phyloP scores from a whole-genome alignment of 1,140 invertebrate species.

The Leptinotarsa lineolata region DNA sequence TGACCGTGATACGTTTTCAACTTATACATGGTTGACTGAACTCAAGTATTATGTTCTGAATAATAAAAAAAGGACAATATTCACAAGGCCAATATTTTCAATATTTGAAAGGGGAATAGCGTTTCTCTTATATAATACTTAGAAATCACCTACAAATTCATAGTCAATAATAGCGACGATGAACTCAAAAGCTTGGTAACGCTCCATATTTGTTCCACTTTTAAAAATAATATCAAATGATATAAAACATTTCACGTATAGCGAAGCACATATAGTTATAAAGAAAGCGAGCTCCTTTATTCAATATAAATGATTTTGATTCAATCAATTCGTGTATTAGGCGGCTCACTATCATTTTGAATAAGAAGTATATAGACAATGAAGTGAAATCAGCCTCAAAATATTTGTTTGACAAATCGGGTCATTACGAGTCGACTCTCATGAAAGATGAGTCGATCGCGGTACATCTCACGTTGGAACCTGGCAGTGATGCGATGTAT shows the following conservation, averaged over 20 bases:
- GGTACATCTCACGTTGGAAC: background rate
- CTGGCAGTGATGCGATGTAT: too few species aligned
- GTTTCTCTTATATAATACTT: constrained; percentile 14
- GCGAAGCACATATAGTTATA: background rate
- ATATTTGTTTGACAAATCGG: background rate
- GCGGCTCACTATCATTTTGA: background rate
- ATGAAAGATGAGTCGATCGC: background rate
- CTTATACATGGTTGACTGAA: background rate
- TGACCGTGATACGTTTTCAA: background rate
- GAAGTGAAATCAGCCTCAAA: background rate
- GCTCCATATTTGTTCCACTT: constrained; percentile 8
- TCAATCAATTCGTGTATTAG: background rate
- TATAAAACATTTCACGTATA: background rate
- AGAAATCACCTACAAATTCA: background rate
- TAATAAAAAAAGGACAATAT: background rate
- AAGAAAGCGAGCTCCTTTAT: background rate
- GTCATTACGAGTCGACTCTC: background rate
- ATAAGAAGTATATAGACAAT: background rate
- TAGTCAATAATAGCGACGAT: background rate
- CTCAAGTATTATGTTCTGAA: constrained; percentile 1
- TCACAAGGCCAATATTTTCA: constrained; percentile 17
- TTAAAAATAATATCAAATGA: background rate
- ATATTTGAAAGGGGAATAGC: too few species aligned
- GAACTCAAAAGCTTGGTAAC: background rate
- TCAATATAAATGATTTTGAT: background rate